Evolutionary conservation across 2,888 invertebrate genomes (phyloP).

Genomic region (Poecilus cupreus): DNA sequence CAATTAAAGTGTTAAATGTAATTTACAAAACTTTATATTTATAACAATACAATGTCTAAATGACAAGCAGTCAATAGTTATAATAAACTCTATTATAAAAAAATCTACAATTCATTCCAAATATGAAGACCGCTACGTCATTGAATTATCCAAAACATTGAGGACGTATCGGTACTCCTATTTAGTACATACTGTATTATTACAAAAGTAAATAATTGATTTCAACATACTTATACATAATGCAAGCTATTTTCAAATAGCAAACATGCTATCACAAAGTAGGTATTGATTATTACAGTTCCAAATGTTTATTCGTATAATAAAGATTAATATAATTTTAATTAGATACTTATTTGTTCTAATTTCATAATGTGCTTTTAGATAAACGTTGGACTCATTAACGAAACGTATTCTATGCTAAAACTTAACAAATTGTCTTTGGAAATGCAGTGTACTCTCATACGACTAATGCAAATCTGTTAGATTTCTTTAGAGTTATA

Average conservation of each 20-base stretch:
- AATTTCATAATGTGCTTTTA: slow-evolving; percentile 4
- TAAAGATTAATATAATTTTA: not conserved
- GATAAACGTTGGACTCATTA: not conserved
- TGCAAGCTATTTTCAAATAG: slow-evolving; percentile 45
- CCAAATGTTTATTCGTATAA: slow-evolving; percentile 26
- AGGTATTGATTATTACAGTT: slow-evolving; percentile 37
- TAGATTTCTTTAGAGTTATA: no score
- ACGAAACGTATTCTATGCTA: not conserved
- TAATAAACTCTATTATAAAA: slow-evolving; percentile 33
- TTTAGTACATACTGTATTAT: not conserved
- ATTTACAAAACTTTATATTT: slow-evolving; percentile 13
- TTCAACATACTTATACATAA: slow-evolving; percentile 34
- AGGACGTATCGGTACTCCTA: not conserved
- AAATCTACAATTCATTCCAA: slow-evolving; percentile 18
- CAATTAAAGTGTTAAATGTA: slow-evolving; percentile 41
- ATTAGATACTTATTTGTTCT: not conserved
- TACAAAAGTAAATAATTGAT: slow-evolving; percentile 40
- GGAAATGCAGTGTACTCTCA: not conserved
- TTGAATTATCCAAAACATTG: not conserved
- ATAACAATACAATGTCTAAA: slow-evolving; percentile 23
- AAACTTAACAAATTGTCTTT: not conserved
- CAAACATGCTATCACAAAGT: slow-evolving; percentile 46
- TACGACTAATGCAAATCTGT: no score
- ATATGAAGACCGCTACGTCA: not conserved
- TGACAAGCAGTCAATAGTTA: slow-evolving; percentile 21